Evolutionary conservation across 53 echinoderm and acorn worm species (phyloP).

Genomic region (Luidia sarsii): DNA sequence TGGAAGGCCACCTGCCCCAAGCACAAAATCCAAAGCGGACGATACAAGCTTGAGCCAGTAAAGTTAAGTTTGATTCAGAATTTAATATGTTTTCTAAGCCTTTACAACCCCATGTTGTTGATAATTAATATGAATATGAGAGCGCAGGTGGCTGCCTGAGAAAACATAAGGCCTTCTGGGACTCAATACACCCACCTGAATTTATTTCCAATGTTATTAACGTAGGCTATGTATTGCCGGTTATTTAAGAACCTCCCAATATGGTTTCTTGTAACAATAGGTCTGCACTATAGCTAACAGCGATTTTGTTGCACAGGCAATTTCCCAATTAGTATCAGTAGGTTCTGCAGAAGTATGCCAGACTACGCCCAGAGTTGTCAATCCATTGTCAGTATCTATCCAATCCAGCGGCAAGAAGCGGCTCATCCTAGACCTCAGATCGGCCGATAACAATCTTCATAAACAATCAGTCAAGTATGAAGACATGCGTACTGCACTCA

Average conservation of each 20-base stretch:
- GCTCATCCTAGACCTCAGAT: conserved; percentile 48
- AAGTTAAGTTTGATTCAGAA: conserved; percentile 4
- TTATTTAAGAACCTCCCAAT: not conserved
- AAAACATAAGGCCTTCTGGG: not conserved
- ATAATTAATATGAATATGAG: conserved; percentile 6
- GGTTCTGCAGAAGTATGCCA: not conserved
- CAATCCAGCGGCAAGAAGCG: conserved; percentile 43
- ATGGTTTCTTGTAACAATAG: not conserved
- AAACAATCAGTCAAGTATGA: conserved; percentile 37
- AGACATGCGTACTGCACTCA: conserved; percentile 4
- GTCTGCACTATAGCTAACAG: conserved; percentile 10
- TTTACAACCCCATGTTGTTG: not conserved
- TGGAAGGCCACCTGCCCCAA: conserved; percentile 21
- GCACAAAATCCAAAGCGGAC: not conserved
- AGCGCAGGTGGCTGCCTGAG: not conserved
- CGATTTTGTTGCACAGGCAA: not conserved
- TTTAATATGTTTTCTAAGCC: not conserved
- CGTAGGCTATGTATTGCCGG: conserved; percentile 8
- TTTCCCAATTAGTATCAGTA: not conserved
- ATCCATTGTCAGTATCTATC: conserved; percentile 39
- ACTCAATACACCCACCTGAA: not conserved
- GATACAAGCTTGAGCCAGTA: not conserved
- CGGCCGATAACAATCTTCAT: conserved; percentile 17
- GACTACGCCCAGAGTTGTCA: too few species aligned
- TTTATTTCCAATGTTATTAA: not conserved